Evolutionary conservation across 2,888 invertebrate species (phyloP).

Genomic region (Ennomos quercinarius): DNA sequence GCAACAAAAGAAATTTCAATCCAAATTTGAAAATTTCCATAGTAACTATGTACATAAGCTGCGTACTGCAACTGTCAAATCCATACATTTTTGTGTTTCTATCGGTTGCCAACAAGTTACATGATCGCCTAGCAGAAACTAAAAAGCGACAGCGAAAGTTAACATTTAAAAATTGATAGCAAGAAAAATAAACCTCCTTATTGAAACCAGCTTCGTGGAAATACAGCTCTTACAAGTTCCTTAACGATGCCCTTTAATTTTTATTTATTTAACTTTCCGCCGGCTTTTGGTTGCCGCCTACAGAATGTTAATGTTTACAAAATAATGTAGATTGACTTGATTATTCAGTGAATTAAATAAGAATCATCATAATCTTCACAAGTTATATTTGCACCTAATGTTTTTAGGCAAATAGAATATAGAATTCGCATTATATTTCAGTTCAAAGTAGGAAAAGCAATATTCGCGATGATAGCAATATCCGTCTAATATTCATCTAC

Average conservation of each 20-base stretch:
- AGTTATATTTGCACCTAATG: slow-evolving; percentile 3
- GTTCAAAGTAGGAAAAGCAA: slow-evolving; percentile 4
- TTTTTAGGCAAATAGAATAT: neutral
- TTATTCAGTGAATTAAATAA: slow-evolving; percentile 12
- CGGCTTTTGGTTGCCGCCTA: slow-evolving; percentile 12
- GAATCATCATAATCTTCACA: neutral
- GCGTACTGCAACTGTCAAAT: no score
- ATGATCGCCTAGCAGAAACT: slow-evolving; percentile 3
- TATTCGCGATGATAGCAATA: slow-evolving; percentile 15
- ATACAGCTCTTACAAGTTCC: slow-evolving; percentile 20
- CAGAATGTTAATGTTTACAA: slow-evolving; percentile 18
- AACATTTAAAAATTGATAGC: slow-evolving; percentile 24
- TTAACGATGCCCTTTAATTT: slow-evolving; percentile 23
- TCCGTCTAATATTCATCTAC: slow-evolving; percentile 10
- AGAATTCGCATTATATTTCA: neutral
- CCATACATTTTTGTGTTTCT: no score
- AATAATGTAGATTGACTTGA: slow-evolving; percentile 13
- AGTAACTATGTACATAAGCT: no score
- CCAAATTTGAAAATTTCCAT: no score
- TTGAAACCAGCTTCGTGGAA: slow-evolving; percentile 11
- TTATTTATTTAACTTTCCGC: slow-evolving; percentile 22
- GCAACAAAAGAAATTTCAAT: no score
- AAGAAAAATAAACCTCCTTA: neutral
- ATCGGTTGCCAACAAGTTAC: no score
- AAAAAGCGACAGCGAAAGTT: slow-evolving; percentile 8